These are phyloP conservation scores for Achlya flavicornis DNA, from an alignment of 2,888 invertebrate species.

Conservation along the genomic window DNA sequence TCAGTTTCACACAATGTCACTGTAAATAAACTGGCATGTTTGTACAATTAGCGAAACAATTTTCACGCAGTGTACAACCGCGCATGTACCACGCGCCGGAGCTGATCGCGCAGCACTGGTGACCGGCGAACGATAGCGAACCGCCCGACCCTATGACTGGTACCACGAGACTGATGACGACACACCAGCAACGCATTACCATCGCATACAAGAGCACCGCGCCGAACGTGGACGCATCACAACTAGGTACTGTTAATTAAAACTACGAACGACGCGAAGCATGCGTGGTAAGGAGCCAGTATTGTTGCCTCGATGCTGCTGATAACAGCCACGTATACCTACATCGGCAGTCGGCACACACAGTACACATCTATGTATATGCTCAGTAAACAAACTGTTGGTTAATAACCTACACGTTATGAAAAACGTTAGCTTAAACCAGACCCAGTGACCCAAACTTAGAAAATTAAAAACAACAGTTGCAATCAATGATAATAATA, in stretches of 20 bases:
- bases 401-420: neutral
- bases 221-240: slow-evolving; percentile 27
- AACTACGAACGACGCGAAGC: slow-evolving; percentile 26
- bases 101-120: slow-evolving; percentile 77
- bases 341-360: slow-evolving; percentile 33
- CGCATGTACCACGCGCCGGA: slow-evolving; percentile 70
- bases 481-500: no score
- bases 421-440: neutral
- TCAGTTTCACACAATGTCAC: slow-evolving; percentile 73
- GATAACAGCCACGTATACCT: slow-evolving; percentile 61
- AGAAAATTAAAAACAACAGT: no score
- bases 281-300: slow-evolving; percentile 50
- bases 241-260: slow-evolving; percentile 31
- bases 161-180: slow-evolving; percentile 64
- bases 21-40: slow-evolving; percentile 68
- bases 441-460: neutral
- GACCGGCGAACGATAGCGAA: slow-evolving; percentile 78
- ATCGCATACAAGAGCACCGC: slow-evolving; percentile 36
- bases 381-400: slow-evolving; percentile 48
- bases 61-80: slow-evolving; percentile 42
- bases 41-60: slow-evolving; percentile 57
- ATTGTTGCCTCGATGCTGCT: slow-evolving; percentile 61
- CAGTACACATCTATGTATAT: slow-evolving; percentile 37
- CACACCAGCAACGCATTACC: slow-evolving; percentile 40
- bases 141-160: slow-evolving; percentile 71